Base-by-base conservation (phyloP, 2,797 vertebrate species). In the Ibycter americanus region DNA sequence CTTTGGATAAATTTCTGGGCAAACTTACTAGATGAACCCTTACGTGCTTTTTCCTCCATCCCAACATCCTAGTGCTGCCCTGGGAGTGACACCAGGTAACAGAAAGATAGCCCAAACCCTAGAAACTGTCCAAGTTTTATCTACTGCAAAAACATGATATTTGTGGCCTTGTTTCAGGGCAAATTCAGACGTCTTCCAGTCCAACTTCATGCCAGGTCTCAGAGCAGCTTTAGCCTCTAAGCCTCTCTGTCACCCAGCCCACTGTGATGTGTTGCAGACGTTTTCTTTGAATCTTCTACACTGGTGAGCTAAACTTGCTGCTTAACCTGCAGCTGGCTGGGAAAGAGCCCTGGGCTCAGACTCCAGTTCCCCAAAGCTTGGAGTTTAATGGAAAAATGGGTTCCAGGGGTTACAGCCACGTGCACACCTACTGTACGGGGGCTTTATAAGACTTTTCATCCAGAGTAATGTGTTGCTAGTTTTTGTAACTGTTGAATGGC, bases 391-490 rank as follows among this genome's bases (percentile, higher is more conserved):
- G 47, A 78, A 44, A 11, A 40, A 70, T 87, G 34, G 22, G 16
- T 42, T 83, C 23, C 14, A 12, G 12, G 27, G 86, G 6, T 23
- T 32, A 49, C 15, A 71, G 25, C 51, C 25, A 22, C 0, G 0
- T 2, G 15, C 4, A 1, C 23, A 4, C 18, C 23, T 67, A 3
- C 13, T 15, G 4, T n/a, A 40, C 11, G 22, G 42, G 20, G 18
- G 6, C 15, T 90, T 51, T 36, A 0, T 14, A 15, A 68, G 25
- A 25, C 4, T 16, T n/a, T 25, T 49, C 70, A 32, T 55, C 15
- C 62, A 44, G 19, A 20, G n/a, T n/a, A 14, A 49, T 0, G 0
- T 12, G 8, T n/a, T 22, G 15, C 34, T 68, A 9, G 3, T 56
- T 87, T 88, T 54, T 51, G 7, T 80, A 42, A 6, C 67, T 62